Conservation (phyloP, 1,140 invertebrate genomes). For the Tetranychus cinnabarinus region DNA sequence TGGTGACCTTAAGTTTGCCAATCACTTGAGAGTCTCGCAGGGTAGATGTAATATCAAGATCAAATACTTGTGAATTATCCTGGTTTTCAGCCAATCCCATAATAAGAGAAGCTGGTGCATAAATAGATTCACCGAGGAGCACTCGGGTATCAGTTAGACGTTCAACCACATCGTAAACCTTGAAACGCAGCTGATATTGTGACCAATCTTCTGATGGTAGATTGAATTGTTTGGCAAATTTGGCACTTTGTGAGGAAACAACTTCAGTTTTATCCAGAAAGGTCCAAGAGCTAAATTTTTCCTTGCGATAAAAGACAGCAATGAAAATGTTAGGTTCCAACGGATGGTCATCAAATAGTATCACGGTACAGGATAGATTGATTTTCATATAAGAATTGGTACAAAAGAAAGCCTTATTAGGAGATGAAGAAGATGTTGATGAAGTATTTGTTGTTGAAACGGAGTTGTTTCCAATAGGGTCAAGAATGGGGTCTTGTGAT, state of each 20-base stretch:
- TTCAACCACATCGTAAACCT: neutral
- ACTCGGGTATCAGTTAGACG: neutral
- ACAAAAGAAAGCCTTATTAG: neutral
- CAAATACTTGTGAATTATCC: neutral
- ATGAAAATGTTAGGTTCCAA: conserved; percentile 1
- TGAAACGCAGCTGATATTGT: neutral
- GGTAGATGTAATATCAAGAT: neutral
- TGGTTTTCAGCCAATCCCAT: neutral
- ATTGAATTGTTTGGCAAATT: neutral
- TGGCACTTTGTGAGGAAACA: neutral
- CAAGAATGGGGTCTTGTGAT: too few relatives aligned
- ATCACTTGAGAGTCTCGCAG: neutral
- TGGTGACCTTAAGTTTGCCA: neutral
- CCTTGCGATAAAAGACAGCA: neutral
- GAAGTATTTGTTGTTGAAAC: too few relatives aligned
- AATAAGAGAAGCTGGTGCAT: neutral
- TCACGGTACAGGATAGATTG: neutral
- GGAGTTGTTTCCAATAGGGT: too few relatives aligned
- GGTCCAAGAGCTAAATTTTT: conserved; percentile 1
- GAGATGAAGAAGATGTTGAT: too few relatives aligned
- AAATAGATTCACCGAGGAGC: neutral
- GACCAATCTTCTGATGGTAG: neutral
- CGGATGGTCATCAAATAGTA: neutral
- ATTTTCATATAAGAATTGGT: neutral
- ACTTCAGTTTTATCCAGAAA: conserved; percentile 2